A percentile compares a stretch with the other conserved stretches of the same genome.
These are phyloP conservation scores for Meteorus colon DNA, from an alignment of 2,888 invertebrate genomes.

Conservation along the genomic window DNA sequence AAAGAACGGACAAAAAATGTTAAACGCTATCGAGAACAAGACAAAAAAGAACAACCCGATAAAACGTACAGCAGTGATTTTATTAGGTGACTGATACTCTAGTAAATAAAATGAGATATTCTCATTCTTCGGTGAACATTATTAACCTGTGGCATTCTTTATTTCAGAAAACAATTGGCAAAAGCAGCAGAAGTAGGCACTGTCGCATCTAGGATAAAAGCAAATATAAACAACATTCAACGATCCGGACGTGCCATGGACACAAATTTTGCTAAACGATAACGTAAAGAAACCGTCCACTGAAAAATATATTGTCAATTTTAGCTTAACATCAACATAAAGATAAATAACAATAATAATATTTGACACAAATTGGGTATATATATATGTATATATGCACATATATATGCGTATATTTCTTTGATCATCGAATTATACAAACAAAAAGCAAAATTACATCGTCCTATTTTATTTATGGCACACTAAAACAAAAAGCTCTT, in stretches of 20 bases:
- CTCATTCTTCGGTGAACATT: not conserved
- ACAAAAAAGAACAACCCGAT: conserved; percentile 74
- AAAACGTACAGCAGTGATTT: conserved; percentile 73
- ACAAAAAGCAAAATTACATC: not conserved
- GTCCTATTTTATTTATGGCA: not conserved
- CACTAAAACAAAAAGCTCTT: not conserved
- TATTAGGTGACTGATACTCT: conserved; percentile 67
- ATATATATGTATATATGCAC: not conserved
- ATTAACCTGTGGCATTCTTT: conserved; percentile 32
- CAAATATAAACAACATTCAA: conserved; percentile 93
- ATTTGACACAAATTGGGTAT: conserved; percentile 1
- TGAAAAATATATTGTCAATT: not conserved
- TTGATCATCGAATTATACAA: conserved; percentile 34
- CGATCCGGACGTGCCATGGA: conserved; percentile 87
- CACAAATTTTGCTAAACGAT: conserved; percentile 86
- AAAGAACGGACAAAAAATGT: conserved; percentile 80
- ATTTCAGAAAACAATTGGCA: conserved; percentile 79
- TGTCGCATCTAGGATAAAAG: conserved; percentile 88
- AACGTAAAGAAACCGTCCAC: conserved; percentile 42
- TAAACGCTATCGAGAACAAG: conserved; percentile 78
- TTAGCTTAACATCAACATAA: not conserved
- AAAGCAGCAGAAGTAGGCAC: conserved; percentile 80
- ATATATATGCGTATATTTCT: conserved; percentile 44
- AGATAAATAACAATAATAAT: not conserved
- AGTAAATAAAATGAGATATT: too few relatives aligned